Base-by-base conservation (phyloP, 1,140 invertebrate genomes). In the Palaemon carinicauda region DNA sequence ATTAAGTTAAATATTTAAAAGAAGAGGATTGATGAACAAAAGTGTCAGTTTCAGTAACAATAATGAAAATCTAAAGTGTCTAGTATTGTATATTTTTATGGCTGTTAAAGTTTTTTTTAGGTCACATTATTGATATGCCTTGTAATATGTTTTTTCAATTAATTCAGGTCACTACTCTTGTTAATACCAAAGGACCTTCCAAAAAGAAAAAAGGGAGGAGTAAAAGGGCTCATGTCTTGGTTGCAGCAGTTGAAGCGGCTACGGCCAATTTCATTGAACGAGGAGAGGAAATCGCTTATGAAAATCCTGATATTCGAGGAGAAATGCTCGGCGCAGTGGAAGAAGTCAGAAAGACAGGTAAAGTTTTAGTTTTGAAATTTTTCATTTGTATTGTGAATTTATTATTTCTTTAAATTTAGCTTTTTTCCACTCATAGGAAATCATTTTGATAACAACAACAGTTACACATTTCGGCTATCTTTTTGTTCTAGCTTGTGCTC, bases 191-290 rank as follows among this genome's bases (percentile, higher is more conserved):
- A 93, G 97, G 97, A 2, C 97, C 97, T 10, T 97, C 96, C 69
- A 97, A 97, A 90, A 98, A 99, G 92, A 99, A 99, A 92, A 99
- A 99, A 93, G 95, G 98, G 17, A 95, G 98, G 91, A 99, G 98
- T 0, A 99, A 99, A 92, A 94, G 98, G 65, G 98, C 98, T 5
- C 97, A 97, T 92, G 97, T 98, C 19, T 92, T 99, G 5, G 97
- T 98, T 52, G 97, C 97, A 54, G 97, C 97, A 14, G 98, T 99
- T 12, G 97, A 99, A 92, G 97, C 97, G 90, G 98, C 98, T 0
- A 99, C 98, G 0, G 95, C 97, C 91, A 98, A 99, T 92, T 99
- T 99, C 92, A 97, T 98, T 78, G 95, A 97, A 89, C 95, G 96
- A 90, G 98, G 98, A 54, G 97, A 98, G 93, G 96, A 96, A 91